Base-by-base conservation (phyloP, 2,888 invertebrate species). In the Heliconius sara region DNA sequence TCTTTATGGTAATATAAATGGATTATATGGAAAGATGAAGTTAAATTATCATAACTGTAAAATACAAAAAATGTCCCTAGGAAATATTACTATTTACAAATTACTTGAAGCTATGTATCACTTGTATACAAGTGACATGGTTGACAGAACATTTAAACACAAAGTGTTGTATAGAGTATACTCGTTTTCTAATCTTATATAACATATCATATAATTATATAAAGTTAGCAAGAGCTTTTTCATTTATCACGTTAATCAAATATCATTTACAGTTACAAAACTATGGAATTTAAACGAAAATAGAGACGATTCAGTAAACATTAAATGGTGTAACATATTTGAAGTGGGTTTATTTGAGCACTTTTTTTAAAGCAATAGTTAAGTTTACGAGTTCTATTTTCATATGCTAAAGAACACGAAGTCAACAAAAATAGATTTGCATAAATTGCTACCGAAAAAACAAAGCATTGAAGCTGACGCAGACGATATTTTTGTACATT, bases 401-500 rank as follows among this genome's bases (percentile, higher is more conserved):
- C n/a, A 73, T 34, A 5, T 25, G 22, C n/a, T 60, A 52, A 66
- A 12, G 25, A 65, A 65, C 13, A 60, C 12, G 25, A 25, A 75
- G 19, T 19, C 22, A 27, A 27, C 22, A 5, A 75, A 76, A 66
- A 39, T 27, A 52, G 52, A 27, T 12, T 25, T 47, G 25, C 16
- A 66, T 22, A 60, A 70, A 22, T 57, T 9, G 13, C 9, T 73
- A 39, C 13, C 57, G 60, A 19, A 74, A 78, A 68, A 63, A 27
- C 39, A 30, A 74, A 74, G 68, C 74, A n/a, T 68, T 57, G 77
- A 78, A 72, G 71, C 39, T 60, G 77, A 63, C 68, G 39, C 27
- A 13, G 27, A 60, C 60, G 43, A 39, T 60, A 30, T 27, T 47
- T 47, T 71, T 63, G 70, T 63, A 71, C 16, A 30, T 43, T 73